Percentiles rank a stretch among this genome's conserved stretches.
phyloP scores from a whole-genome alignment of 2,113 vertebrate genomes.

The Phyllopteryx taeniolatus region DNA sequence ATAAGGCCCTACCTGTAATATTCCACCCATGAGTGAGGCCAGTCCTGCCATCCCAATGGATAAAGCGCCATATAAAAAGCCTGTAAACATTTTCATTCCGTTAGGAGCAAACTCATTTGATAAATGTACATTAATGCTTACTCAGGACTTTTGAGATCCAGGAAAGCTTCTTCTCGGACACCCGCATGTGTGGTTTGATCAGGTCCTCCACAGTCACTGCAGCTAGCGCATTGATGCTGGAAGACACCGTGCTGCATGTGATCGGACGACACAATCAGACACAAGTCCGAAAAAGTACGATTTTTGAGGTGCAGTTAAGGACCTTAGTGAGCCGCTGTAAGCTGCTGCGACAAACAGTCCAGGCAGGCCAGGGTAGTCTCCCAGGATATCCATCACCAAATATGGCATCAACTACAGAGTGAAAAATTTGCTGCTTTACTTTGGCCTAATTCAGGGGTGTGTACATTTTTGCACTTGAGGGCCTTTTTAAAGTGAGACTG shows the following conservation, averaged over 20 bases:
- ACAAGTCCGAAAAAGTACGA: background rate
- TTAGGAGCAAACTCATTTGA: background rate
- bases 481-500: no score
- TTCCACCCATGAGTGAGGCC: conserved; percentile 74
- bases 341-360: conserved; percentile 81
- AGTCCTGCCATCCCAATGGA: conserved; percentile 78
- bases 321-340: conserved; percentile 80
- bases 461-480: no score
- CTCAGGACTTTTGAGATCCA: conserved; percentile 80
- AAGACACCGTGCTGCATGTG: conserved; percentile 81
- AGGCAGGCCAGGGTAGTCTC: conserved; percentile 74
- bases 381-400: conserved; percentile 76
- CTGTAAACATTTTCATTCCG: conserved; percentile 43
- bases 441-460: no score
- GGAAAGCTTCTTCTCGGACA: conserved; percentile 76
- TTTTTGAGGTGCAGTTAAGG: background rate
- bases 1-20: conserved; percentile 70
- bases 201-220: conserved; percentile 84
- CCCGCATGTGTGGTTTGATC: conserved; percentile 69
- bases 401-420: conserved; percentile 76
- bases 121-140: conserved; percentile 50
- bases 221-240: conserved; percentile 83
- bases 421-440: background rate
- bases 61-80: conserved; percentile 67
- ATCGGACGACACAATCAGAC: background rate